phyloP scores from a whole-genome alignment of 2,888 invertebrate genomes.

The Cetonia aurata region DNA sequence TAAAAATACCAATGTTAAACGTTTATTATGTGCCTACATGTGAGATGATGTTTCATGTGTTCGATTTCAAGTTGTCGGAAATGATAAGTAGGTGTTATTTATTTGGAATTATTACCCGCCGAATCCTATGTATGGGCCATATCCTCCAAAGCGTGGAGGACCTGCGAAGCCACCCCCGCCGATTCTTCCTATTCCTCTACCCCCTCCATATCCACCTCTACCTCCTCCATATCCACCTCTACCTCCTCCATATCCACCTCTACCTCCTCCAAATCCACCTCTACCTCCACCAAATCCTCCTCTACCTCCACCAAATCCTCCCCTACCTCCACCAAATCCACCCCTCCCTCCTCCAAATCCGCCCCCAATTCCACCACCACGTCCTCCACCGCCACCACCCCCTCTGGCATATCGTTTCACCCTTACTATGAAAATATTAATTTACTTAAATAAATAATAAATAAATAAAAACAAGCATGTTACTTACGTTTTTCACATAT shows the following conservation, averaged over 20 bases:
- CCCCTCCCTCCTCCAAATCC: conserved; percentile 19
- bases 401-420: conserved; percentile 20
- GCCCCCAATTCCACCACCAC: conserved; percentile 7
- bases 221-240: conserved; percentile 33
- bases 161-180: conserved; percentile 29
- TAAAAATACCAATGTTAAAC: conserved; percentile 14
- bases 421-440: background rate
- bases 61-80: background rate
- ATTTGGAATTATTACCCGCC: background rate
- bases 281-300: background rate
- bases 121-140: conserved; percentile 2
- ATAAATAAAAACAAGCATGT: background rate
- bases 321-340: conserved; percentile 31
- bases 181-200: conserved; percentile 23
- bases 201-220: conserved; percentile 30
- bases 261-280: conserved; percentile 4
- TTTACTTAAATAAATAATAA: no score
- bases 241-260: conserved; percentile 32
- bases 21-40: background rate
- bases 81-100: background rate
- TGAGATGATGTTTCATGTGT: background rate
- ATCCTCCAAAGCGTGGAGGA: background rate
- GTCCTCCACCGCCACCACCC: background rate
- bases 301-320: conserved; percentile 25
- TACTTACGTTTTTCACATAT: conserved; percentile 9